Conservation (phyloP, 2,888 invertebrate genomes). For the Pristionchus arcanus region DNA sequence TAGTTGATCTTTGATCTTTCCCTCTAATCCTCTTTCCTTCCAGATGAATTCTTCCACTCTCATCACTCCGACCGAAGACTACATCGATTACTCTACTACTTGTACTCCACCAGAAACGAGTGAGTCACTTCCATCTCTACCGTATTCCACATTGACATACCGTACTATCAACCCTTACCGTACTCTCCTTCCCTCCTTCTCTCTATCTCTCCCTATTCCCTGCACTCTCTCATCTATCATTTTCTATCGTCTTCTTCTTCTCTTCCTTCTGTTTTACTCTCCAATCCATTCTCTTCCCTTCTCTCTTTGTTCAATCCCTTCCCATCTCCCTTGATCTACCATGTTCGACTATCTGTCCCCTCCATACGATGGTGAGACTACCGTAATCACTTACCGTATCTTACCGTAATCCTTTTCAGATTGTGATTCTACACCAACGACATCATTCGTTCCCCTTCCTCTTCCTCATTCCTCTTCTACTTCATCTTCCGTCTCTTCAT, state of each 20-base stretch:
- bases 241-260: constrained; percentile 30
- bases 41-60: constrained; percentile 9
- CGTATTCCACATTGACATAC: background rate
- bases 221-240: constrained; percentile 14
- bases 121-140: background rate
- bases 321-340: constrained; percentile 15
- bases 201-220: constrained; percentile 1
- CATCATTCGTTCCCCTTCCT: constrained; percentile 27
- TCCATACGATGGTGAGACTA: constrained; percentile 31
- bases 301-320: background rate
- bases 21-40: too few species aligned
- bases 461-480: constrained; percentile 8
- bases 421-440: constrained; percentile 37
- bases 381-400: background rate
- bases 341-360: constrained; percentile 14
- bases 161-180: background rate
- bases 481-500: constrained; percentile 40
- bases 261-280: constrained; percentile 34
- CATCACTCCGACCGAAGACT: constrained; percentile 27
- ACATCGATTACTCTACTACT: background rate
- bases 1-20: background rate
- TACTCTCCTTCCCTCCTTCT: background rate
- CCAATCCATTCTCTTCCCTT: background rate
- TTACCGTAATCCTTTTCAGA: constrained; percentile 24
- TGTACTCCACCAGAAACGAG: constrained; percentile 26